phyloP scores from a whole-genome alignment of 35 echinoderm and acorn worm genomes.

The Patiria miniata region DNA sequence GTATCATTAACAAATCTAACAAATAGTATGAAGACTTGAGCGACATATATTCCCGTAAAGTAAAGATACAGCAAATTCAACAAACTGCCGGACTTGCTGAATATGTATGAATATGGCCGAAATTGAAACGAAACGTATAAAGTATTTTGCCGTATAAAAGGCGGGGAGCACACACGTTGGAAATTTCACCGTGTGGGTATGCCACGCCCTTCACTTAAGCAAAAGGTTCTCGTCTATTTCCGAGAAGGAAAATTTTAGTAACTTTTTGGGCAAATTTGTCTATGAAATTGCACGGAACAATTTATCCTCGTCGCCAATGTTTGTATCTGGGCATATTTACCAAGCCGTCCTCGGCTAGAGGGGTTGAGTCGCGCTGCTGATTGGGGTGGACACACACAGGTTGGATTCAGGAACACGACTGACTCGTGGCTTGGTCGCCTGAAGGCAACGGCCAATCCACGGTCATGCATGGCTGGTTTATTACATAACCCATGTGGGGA shows the following conservation, averaged over 20 bases:
- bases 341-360: background rate
- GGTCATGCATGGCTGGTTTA: background rate
- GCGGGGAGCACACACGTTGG: background rate
- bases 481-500: background rate
- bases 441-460: background rate
- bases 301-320: background rate
- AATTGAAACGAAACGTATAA: background rate
- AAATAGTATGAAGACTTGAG: background rate
- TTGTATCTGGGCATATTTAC: background rate
- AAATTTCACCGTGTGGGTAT: slow-evolving; percentile 9
- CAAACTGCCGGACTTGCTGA: slow-evolving; percentile 6
- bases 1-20: background rate
- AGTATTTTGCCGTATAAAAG: no score
- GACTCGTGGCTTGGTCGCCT: background rate
- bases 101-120: background rate
- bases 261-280: background rate
- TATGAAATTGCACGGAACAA: background rate
- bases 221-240: background rate
- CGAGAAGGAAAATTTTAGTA: background rate
- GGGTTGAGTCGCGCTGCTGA: background rate
- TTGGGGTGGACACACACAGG: background rate
- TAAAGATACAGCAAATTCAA: slow-evolving; percentile 2
- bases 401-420: background rate
- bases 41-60: background rate
- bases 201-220: background rate